These are phyloP conservation scores for Odontomyia ornata DNA, from an alignment of 2,888 invertebrate species.

Conservation along the genomic window DNA sequence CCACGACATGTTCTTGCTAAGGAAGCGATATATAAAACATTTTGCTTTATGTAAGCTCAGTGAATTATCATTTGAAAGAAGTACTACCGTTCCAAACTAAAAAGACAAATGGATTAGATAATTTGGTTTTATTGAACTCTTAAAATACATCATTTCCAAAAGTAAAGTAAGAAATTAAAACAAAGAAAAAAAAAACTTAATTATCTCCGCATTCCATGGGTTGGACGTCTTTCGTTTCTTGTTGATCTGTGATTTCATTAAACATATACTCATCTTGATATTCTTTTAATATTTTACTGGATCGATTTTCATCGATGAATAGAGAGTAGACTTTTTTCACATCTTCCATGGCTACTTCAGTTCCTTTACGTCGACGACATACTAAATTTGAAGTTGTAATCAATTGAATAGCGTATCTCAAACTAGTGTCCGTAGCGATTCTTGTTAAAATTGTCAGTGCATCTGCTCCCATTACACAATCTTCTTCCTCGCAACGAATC, in stretches of 20 bases:
- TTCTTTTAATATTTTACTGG: slow-evolving; percentile 92
- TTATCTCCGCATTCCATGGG: slow-evolving; percentile 60
- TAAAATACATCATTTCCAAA: neutral
- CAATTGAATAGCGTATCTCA: slow-evolving; percentile 96
- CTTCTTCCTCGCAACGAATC: slow-evolving; percentile 97
- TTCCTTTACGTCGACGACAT: slow-evolving; percentile 86
- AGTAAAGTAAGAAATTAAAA: neutral
- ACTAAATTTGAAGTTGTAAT: slow-evolving; percentile 96
- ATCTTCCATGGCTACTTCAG: slow-evolving; percentile 86
- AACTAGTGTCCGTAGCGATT: slow-evolving; percentile 91
- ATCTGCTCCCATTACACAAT: slow-evolving; percentile 92
- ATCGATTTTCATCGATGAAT: slow-evolving; percentile 93
- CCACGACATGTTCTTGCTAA: no score
- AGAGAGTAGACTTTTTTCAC: slow-evolving; percentile 94
- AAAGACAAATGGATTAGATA: no score
- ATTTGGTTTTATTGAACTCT: no score
- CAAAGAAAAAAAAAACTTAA: slow-evolving; percentile 32
- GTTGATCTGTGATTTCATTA: slow-evolving; percentile 67
- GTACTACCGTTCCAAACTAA: no score
- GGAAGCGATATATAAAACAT: no score
- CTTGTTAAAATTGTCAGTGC: slow-evolving; percentile 90
- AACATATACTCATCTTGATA: slow-evolving; percentile 98
- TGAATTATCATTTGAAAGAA: no score
- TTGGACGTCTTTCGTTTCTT: slow-evolving; percentile 55
- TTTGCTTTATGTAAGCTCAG: no score